A percentile compares a stretch with the other conserved stretches of the same genome.
phyloP scores from a whole-genome alignment of 1,140 invertebrate genomes.

The Muscidifurax raptorellus region DNA sequence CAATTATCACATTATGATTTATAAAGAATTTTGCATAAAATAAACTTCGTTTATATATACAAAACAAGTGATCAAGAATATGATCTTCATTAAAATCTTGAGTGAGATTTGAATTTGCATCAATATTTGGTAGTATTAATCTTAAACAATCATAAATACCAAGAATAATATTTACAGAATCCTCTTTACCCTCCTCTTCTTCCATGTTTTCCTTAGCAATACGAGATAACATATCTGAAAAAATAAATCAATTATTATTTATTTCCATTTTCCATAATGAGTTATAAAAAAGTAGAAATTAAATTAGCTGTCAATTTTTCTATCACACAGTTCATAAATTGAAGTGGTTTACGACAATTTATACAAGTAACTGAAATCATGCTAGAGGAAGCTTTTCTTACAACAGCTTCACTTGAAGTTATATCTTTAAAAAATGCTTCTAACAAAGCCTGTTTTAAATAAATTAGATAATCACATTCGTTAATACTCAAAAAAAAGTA shows the following conservation, averaged over 20 bases:
- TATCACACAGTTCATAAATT: constrained; percentile 80
- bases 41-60: constrained; percentile 89
- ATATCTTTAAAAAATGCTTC: constrained; percentile 82
- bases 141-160: constrained; percentile 82
- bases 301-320: constrained; percentile 72
- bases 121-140: constrained; percentile 78
- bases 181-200: constrained; percentile 62
- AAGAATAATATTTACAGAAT: constrained; percentile 75
- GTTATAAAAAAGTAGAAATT: constrained; percentile 55
- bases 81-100: constrained; percentile 57
- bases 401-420: constrained; percentile 77
- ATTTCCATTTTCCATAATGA: background rate
- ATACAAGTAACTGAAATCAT: constrained; percentile 81
- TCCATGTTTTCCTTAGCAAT: constrained; percentile 71
- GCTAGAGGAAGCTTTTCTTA: constrained; percentile 80
- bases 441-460: constrained; percentile 75
- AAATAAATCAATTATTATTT: constrained; percentile 26
- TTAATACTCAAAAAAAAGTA: constrained; percentile 35
- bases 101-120: constrained; percentile 55
- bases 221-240: constrained; percentile 75
- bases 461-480: constrained; percentile 9
- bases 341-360: constrained; percentile 79
- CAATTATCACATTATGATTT: constrained; percentile 91
- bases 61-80: constrained; percentile 70
- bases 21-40: constrained; percentile 80